A percentile compares a stretch with the other conserved stretches of the same genome.
Evolutionary conservation across 2,797 vertebrate species (phyloP).

Genomic region (Lophotriccus pileatus): DNA sequence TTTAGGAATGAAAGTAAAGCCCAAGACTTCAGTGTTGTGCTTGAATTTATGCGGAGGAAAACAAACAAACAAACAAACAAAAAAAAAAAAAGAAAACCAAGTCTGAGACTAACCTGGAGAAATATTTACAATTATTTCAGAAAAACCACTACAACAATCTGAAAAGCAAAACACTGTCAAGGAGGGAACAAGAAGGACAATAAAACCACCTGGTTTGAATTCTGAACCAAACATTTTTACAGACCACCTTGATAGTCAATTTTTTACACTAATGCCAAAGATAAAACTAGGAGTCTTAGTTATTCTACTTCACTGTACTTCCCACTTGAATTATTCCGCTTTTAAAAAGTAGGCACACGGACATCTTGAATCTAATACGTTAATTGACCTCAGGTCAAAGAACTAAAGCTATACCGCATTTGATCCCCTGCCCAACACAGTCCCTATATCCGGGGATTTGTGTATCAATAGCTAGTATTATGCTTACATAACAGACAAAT

Average conservation of each 20-base stretch:
- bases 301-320: neutral
- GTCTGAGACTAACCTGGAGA: neutral
- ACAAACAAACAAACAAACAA: neutral
- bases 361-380: neutral
- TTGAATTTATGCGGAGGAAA: neutral
- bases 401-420: neutral
- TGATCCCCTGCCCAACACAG: neutral
- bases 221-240: neutral
- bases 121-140: neutral
- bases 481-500: rapidly evolving
- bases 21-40: neutral
- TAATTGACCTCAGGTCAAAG: neutral
- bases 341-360: neutral
- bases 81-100: neutral
- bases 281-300: neutral
- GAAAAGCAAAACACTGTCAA: neutral
- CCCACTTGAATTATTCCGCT: neutral
- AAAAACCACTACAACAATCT: neutral
- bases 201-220: neutral
- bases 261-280: neutral
- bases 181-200: neutral
- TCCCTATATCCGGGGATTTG: neutral
- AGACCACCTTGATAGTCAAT: neutral
- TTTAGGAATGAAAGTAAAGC: neutral
- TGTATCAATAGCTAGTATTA: neutral